Evolutionary conservation across 2,113 vertebrate genomes (phyloP), one percentile per base, ranked within the genome.

Genomic region (Amia ocellicauda): DNA sequence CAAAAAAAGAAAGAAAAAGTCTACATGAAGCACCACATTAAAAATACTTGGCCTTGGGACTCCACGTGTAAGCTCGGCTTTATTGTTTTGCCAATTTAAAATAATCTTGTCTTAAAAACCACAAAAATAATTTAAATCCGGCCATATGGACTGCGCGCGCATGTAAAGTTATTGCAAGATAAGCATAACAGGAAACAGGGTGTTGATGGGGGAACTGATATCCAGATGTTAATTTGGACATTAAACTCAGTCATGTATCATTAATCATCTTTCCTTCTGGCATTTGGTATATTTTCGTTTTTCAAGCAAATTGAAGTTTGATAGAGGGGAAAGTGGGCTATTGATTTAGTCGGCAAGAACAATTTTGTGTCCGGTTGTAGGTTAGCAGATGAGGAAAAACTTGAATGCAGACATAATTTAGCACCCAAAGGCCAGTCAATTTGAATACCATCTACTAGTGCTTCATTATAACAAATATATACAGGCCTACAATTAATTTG

Each of bases 171-270:
- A 80, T 73, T 86, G 77, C 78, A 64, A 29, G 76, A 85, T 86
- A 86, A 84, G 85, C 69, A 80, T 80, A 85, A 88, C 88, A 90
- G 88, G 89, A 91, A 90, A 84, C 77, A 77, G 77, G 75, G 85
- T 78, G 72, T 78, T 77, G 75, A 62, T 63, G 71, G 75, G 81
- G 83, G 80, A 88, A 81, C 70, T 45, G 88, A 89, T 88, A 80
- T 73, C 74, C 72, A 54, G 3, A 57, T 26, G 66, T 85, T 86
- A 87, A 89, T 76, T 63, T 62, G 82, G 86, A 76, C 55, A 71
- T 74, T 73, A 81, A 87, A 74, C 40, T 67, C 77, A 83, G 58
- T 83, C 72, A 80, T 80, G 73, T 58, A 3, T 82, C 82, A 82
- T 84, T 86, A 85, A 90, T 78, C 80, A 75, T 31, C 64, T 63